Evolutionary conservation across 2,797 vertebrate genomes (phyloP).

Genomic region (Hoplostethus atlanticus): DNA sequence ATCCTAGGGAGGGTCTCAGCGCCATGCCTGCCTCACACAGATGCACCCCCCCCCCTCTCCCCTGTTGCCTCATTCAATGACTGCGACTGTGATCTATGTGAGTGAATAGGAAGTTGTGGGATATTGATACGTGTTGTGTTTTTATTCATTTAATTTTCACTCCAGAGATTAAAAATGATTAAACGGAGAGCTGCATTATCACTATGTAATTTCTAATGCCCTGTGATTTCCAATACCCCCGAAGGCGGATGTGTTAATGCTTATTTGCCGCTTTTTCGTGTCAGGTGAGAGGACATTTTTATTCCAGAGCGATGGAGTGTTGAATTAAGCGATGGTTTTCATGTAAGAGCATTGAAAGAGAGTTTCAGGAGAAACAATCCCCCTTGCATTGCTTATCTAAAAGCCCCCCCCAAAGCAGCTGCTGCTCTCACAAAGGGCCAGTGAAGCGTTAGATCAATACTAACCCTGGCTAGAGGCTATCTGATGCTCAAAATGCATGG

Average conservation of each 20-base stretch:
- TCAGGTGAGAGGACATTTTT: constrained; percentile 74
- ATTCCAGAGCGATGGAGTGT: constrained; percentile 77
- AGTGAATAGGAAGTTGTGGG: constrained; percentile 28
- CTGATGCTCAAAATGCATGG: constrained; percentile 84
- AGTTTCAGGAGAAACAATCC: constrained; percentile 77
- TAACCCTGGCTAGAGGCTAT: constrained; percentile 84
- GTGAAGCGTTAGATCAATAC: constrained; percentile 87
- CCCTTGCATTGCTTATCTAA: constrained; percentile 84
- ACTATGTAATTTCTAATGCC: constrained; percentile 64
- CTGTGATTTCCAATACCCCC: constrained; percentile 48
- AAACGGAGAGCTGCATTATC: constrained; percentile 65
- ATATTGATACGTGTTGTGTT: constrained; percentile 55
- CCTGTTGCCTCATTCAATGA: constrained; percentile 48
- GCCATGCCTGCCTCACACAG: constrained; percentile 68
- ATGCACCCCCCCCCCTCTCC: constrained; percentile 41
- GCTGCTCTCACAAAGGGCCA: constrained; percentile 83
- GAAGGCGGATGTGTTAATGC: constrained; percentile 74
- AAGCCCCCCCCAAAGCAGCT: constrained; percentile 82
- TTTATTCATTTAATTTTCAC: constrained; percentile 62
- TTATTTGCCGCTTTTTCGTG: constrained; percentile 71
- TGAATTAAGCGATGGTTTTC: constrained; percentile 81
- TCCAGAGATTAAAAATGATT: constrained; percentile 70
- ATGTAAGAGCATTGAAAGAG: constrained; percentile 70
- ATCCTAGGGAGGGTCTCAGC: constrained; percentile 76
- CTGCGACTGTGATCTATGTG: constrained; percentile 35